Percentiles rank a stretch among this genome's conserved stretches.
Evolutionary conservation across 2,888 invertebrate species (phyloP).

Genomic region (Crematogaster levior): DNA sequence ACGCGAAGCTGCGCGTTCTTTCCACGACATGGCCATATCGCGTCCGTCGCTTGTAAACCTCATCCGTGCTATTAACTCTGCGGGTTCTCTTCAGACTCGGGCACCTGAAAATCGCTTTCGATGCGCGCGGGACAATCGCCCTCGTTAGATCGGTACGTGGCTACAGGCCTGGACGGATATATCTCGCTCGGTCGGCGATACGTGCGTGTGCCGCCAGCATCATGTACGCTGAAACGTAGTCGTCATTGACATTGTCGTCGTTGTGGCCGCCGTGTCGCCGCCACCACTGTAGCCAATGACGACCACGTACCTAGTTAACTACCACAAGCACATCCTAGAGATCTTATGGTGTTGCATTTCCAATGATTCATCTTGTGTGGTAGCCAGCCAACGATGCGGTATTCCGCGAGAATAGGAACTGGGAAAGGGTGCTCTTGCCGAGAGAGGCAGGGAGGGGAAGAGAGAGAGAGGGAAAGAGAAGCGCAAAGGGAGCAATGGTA

Average conservation of each 20-base stretch:
- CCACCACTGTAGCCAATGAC: constrained; percentile 2
- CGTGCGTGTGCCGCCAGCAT: constrained; percentile 64
- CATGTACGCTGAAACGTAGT: constrained; percentile 40
- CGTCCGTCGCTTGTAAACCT: constrained; percentile 26
- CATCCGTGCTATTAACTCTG: constrained; percentile 51
- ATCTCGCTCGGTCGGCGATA: constrained; percentile 60
- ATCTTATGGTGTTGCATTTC: constrained; percentile 73
- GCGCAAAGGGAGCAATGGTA: constrained; percentile 49
- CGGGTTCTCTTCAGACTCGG: constrained; percentile 46
- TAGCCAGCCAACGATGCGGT: constrained; percentile 60
- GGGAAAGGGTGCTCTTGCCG: constrained; percentile 18
- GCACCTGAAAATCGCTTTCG: constrained; percentile 66
- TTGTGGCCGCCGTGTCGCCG: constrained; percentile 37
- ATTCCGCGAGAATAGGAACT: constrained; percentile 40
- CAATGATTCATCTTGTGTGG: constrained; percentile 80
- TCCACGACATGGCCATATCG: constrained; percentile 24
- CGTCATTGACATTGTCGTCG: constrained; percentile 39
- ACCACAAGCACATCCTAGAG: constrained; percentile 66
- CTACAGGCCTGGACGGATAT: constrained; percentile 56
- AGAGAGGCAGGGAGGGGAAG: background rate
- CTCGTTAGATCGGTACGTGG: constrained; percentile 71
- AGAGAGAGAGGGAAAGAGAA: background rate
- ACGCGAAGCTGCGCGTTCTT: constrained; percentile 21
- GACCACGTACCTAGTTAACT: constrained; percentile 68
- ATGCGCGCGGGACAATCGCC: constrained; percentile 68